These are phyloP conservation scores for Tinea pellionella DNA, from an alignment of 2,888 invertebrate species.

Conservation along the genomic window DNA sequence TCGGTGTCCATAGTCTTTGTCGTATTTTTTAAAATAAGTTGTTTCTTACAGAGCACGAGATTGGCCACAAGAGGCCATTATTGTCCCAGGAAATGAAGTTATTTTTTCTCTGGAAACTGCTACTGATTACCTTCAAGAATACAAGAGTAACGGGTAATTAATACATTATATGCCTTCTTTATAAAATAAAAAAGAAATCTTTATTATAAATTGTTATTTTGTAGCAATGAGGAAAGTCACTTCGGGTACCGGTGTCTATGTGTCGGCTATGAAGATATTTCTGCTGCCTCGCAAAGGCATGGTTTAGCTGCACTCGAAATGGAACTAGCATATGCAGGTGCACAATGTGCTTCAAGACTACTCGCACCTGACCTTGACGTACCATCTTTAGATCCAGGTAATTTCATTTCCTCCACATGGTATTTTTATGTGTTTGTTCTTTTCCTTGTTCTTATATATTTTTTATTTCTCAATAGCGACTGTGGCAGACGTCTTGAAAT, in stretches of 20 bases:
- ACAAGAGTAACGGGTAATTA: slow-evolving; percentile 39
- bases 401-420: slow-evolving; percentile 22
- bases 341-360: slow-evolving; percentile 90
- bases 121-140: slow-evolving; percentile 93
- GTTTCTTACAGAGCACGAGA: slow-evolving; percentile 40
- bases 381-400: slow-evolving; percentile 43
- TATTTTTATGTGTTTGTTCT: neutral
- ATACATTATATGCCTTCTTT: neutral
- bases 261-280: slow-evolving; percentile 84
- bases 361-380: slow-evolving; percentile 71
- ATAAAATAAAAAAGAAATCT: too few relatives aligned
- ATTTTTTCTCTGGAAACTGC: slow-evolving; percentile 96
- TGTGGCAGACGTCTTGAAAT: slow-evolving; percentile 42
- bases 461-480: slow-evolving; percentile 29
- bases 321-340: slow-evolving; percentile 90
- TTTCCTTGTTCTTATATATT: neutral
- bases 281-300: slow-evolving; percentile 40
- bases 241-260: slow-evolving; percentile 83
- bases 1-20: too few relatives aligned
- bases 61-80: slow-evolving; percentile 89
- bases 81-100: slow-evolving; percentile 93
- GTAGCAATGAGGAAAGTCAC: slow-evolving; percentile 42
- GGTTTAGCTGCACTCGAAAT: slow-evolving; percentile 84
- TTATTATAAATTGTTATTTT: neutral
- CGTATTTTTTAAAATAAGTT: neutral